Evolutionary conservation across 2,113 vertebrate genomes (phyloP), one percentile per base, ranked within the genome.

Genomic region (Paradoxurus hermaphroditus): DNA sequence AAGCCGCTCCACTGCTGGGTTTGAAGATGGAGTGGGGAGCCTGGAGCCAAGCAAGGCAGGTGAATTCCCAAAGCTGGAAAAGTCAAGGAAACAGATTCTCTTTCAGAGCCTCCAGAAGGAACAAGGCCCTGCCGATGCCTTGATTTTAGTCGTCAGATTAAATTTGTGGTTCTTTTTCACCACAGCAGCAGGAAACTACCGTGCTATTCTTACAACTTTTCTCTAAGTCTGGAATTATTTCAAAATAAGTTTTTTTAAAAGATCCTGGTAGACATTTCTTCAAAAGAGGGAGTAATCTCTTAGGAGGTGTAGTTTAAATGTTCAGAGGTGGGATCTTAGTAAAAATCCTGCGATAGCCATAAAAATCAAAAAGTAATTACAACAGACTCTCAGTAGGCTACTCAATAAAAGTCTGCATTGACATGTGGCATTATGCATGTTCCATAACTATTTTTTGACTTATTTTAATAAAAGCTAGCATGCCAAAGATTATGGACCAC

Each of bases 401-500:
- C 16, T 97, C 63, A 96, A 44, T 41, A n/a, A 92, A 94, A 87
- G n/a, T 87, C 29, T 84, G n/a, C 31, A 46, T 67, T 90, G 78
- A 93, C 44, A 39, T 93, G 25, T 29, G 93, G 49, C 16, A 84
- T 65, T 78, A 49, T 91, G 49, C 4, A 94, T 56, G 5, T 41
- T 73, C 49, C 67, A 49, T 75, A 90, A 87, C 81, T 96, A 84
- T 95, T 91, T 92, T 96, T 83, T 63, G 93, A 95, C 23, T 96
- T 67, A 90, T 72, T 92, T 97, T 95, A 88, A 86, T 92, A 97
- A 96, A 92, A 94, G 7, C 46, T 46, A 94, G 65, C 51, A 95
- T 94, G 68, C 44, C 59, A 95, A 79, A 67, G 29, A 72, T 93
- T 95, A 78, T 75, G 53, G 86, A 65, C n/a, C 90, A 86, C 85